Evolutionary conservation across 2,113 vertebrate genomes (phyloP), one percentile per base, ranked within the genome.

Genomic region (Helogale parvula): DNA sequence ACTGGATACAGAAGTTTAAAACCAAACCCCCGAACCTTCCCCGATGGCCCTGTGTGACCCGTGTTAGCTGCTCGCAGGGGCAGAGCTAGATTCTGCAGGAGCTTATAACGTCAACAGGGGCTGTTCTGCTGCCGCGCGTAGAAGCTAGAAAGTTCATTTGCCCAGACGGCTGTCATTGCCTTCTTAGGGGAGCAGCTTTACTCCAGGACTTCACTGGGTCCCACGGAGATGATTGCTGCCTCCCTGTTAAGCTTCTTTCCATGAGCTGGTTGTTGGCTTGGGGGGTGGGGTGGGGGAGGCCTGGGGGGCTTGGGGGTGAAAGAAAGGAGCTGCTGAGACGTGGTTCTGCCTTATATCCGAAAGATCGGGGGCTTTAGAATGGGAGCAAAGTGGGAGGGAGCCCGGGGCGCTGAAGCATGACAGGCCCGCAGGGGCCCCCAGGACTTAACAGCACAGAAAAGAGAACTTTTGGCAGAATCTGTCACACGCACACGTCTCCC

Each of bases 101-200:
- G 41, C 41, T 41, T 41, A 41, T 41, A 41, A 41, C 41, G 41
- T 41, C 41, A 41, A 71, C 79, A 8, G 29, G 45, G 82, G 88
- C 45, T 47, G 45, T 96, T 98, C 81, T 96, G 94, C 69, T 97
- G 63, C 80, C 45, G 23, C 54, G 83, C 77, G 68, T 82, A 92
- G 97, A 94, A 96, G 96, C 69, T 88, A 84, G 83, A 96, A 97
- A 96, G 96, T 95, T 97, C 84, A 69, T 93, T 96, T 96, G 96
- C 96, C 23, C 72, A 27, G 90, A 88, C 25, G 87, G 84, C 94
- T 96, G 93, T 93, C 68, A 23, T 92, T 97, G 92, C 74, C 96
- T 95, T 87, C 96, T 91, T 85, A 71, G 72, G 97, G 97, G 93
- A n/a, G 41, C 79, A 35, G 90, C 96, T 94, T 92, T 96, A 50